Percentiles rank a stretch among this genome's conserved stretches.
phyloP scores from a whole-genome alignment of 1,140 invertebrate species.

The Hycleus cichorii region DNA sequence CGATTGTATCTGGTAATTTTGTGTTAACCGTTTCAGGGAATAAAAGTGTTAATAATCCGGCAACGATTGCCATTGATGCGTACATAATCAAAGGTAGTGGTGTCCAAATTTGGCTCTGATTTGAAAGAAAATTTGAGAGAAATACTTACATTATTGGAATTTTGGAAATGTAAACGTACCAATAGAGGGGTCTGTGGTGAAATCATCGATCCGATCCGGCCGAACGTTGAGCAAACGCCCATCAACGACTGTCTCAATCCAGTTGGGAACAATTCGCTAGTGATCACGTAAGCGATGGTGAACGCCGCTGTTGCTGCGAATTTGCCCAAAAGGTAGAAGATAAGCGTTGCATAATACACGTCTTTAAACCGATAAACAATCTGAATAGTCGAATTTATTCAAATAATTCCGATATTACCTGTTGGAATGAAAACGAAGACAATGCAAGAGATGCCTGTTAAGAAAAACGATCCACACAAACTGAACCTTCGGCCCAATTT shows the following conservation, averaged over 20 bases:
- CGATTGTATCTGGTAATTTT: conserved; percentile 61
- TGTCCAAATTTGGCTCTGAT: conserved; percentile 31
- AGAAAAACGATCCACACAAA: conserved; percentile 48
- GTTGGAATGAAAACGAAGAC: conserved; percentile 15
- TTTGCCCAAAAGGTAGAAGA: conserved; percentile 64
- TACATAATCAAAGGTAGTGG: conserved; percentile 59
- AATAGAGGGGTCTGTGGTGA: conserved; percentile 64
- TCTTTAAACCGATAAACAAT: conserved; percentile 9
- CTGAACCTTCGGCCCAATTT: conserved; percentile 53
- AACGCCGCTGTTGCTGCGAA: conserved; percentile 63
- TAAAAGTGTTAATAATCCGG: conserved; percentile 53
- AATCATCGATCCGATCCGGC: conserved; percentile 60
- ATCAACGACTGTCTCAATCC: conserved; percentile 55
- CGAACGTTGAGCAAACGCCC: conserved; percentile 60
- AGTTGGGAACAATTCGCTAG: conserved; percentile 68
- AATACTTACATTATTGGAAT: too few relatives aligned
- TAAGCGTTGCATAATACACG: conserved; percentile 32
- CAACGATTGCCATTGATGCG: conserved; percentile 53
- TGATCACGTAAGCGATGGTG: conserved; percentile 62
- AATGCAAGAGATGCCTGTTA: conserved; percentile 46
- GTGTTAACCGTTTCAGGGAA: conserved; percentile 63
- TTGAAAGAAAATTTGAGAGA: too few relatives aligned
- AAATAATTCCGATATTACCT: background rate
- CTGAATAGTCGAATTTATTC: background rate
- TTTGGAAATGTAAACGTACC: conserved; percentile 40